A percentile compares a stretch with the other conserved stretches of the same genome.
Conservation (phyloP, 1,140 invertebrate species). For the Mylabris phalerata region DNA sequence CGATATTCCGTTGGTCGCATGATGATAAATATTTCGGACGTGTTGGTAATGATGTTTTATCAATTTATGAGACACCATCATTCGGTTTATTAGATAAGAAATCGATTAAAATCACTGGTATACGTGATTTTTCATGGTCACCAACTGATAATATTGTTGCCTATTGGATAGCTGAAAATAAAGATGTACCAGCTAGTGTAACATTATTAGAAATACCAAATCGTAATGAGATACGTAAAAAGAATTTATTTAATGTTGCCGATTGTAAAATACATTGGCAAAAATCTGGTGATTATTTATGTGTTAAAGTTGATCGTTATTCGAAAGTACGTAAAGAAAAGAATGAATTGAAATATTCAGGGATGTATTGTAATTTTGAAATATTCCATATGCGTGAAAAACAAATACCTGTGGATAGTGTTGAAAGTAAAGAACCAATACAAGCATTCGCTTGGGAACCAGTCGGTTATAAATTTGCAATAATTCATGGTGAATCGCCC, state of each 20-base stretch:
- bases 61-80: slow-evolving; percentile 93
- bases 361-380: slow-evolving; percentile 98
- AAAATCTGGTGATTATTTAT: slow-evolving; percentile 94
- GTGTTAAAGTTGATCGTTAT: slow-evolving; percentile 97
- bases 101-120: slow-evolving; percentile 86
- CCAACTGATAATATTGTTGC: slow-evolving; percentile 94
- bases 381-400: slow-evolving; percentile 98
- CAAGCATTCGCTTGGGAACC: slow-evolving; percentile 99
- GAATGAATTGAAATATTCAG: slow-evolving; percentile 87
- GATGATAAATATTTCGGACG: slow-evolving; percentile 96
- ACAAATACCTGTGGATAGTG: slow-evolving; percentile 94
- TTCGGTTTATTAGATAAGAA: slow-evolving; percentile 92
- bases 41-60: slow-evolving; percentile 76
- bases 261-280: slow-evolving; percentile 99
- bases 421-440: slow-evolving; percentile 90
- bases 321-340: slow-evolving; percentile 89
- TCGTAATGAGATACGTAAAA: slow-evolving; percentile 86
- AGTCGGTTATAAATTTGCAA: slow-evolving; percentile 89
- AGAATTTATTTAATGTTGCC: slow-evolving; percentile 96
- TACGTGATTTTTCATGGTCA: slow-evolving; percentile 95
- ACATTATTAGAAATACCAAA: slow-evolving; percentile 79
- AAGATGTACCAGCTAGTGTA: slow-evolving; percentile 81
- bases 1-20: slow-evolving; percentile 94
- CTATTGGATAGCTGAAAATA: slow-evolving; percentile 98
- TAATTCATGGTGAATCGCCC: slow-evolving; percentile 89